Conservation (phyloP, 2,113 vertebrate species). For the Bambusicola thoracicus region DNA sequence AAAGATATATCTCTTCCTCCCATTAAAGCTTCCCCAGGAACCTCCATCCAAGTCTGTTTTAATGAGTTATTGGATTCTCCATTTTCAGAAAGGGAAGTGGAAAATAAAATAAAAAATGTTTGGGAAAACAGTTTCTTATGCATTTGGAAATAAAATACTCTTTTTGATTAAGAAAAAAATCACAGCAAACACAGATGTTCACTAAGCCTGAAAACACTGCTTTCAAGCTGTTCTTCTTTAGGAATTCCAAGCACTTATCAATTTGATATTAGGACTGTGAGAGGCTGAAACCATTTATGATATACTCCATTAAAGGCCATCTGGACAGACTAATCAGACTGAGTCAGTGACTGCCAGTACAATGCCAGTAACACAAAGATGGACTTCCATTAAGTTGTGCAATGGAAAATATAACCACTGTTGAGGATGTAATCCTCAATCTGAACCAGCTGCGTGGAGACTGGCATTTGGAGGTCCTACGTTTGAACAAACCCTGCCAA, state of each 20-base stretch:
- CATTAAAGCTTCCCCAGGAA: not conserved
- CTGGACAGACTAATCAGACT: not conserved
- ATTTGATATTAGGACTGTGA: not conserved
- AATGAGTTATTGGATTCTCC: not conserved
- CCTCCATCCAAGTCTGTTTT: not conserved
- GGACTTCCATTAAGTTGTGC: not conserved
- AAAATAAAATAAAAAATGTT: not conserved
- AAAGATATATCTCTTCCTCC: not conserved
- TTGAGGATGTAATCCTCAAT: accelerated
- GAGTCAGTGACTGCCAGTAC: not conserved
- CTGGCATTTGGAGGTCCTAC: accelerated
- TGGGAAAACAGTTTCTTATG: not conserved
- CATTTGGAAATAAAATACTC: not conserved
- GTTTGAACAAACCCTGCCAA: not conserved
- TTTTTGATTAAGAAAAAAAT: not conserved
- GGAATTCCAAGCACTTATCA: not conserved
- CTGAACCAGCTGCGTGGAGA: accelerated
- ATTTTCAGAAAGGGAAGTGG: not conserved
- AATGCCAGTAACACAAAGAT: not conserved
- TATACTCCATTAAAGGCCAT: not conserved
- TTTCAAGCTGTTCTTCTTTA: not conserved
- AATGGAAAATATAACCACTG: not conserved
- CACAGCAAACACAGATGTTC: not conserved
- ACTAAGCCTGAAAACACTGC: not conserved
- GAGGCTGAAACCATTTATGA: not conserved